These are phyloP conservation scores for Halisarca cf. caerulea DNA, from an alignment of 37 sponge, comb jelly and placozoan genomes.

Conservation along the genomic window DNA sequence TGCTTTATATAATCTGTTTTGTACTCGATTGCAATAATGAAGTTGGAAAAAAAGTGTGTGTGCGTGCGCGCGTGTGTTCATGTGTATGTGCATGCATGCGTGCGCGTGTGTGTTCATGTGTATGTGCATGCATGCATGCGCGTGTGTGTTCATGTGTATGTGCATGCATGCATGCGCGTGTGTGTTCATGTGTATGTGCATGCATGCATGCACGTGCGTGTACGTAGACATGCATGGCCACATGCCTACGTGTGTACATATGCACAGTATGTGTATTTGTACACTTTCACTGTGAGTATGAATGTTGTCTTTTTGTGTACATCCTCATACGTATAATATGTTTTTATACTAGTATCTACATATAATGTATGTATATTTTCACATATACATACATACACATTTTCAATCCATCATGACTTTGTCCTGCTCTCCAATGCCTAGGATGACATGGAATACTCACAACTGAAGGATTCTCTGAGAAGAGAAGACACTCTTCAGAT, in stretches of 20 bases:
- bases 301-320: too few species aligned
- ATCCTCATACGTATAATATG: too few species aligned
- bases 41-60: too few species aligned
- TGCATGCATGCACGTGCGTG: background rate
- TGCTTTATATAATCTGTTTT: too few species aligned
- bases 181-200: background rate
- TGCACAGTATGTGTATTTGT: too few species aligned
- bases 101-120: background rate
- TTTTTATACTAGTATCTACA: too few species aligned
- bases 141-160: background rate
- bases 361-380: too few species aligned
- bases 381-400: too few species aligned
- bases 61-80: background rate
- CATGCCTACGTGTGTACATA: background rate
- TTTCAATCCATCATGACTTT: too few species aligned
- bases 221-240: background rate
- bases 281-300: slow-evolving; percentile 8
- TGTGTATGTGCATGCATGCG: slow-evolving; percentile 4
- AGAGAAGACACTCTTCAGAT: slow-evolving; percentile 54
- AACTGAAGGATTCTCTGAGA: slow-evolving; percentile 44
- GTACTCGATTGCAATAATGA: too few species aligned
- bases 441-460: slow-evolving; percentile 30
- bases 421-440: background rate
- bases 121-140: background rate
- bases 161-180: background rate